Evolutionary conservation across 2,888 invertebrate species (phyloP), one percentile per base, ranked within the genome.

Genomic region (Gasteruption jaculator): DNA sequence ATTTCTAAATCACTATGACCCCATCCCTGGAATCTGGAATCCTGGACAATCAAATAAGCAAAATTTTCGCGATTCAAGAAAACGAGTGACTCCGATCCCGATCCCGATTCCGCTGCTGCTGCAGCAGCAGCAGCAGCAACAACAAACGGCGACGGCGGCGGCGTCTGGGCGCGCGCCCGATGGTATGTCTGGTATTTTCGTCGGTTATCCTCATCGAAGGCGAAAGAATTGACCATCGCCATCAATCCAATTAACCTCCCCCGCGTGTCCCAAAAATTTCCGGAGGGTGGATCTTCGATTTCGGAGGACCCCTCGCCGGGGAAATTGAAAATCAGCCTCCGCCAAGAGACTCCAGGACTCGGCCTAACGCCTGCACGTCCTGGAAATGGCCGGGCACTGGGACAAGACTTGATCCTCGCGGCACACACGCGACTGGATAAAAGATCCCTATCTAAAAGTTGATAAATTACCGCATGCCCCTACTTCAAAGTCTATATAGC

Each of bases 401-500:
- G 65, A 63, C 66, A 60, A 66, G 60, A 65, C 49, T 66, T 64
- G 54, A 51, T 47, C 63, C 38, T 60, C 52, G 54, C 46, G 53
- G 58, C 53, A 60, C 68, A n/a, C n/a, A 62, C 68, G 66, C 65
- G 65, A 67, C 62, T 59, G 52, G 53, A n/a, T n/a, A n/a, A 42
- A 46, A 66, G 68, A 68, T 69, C 58, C 60, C 60, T 66, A 69
- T 69, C 69, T 65, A 43, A 53, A n/a, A 49, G 43, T 64, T 68
- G 67, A 68, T 68, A 68, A 68, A 68, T 67, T 64, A 59, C 65
- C n/a, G n/a, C n/a, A n/a, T 62, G 63, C 67, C 64, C 63, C 65
- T 60, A 57, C 57, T 57, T n/a, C n/a, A n/a, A n/a, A n/a, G n/a
- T n/a, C n/a, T n/a, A n/a, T n/a, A n/a, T n/a, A n/a, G n/a, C n/a